Conservation (phyloP, 2,113 vertebrate genomes). For the Sinocyclocheilus maitianheensis region DNA sequence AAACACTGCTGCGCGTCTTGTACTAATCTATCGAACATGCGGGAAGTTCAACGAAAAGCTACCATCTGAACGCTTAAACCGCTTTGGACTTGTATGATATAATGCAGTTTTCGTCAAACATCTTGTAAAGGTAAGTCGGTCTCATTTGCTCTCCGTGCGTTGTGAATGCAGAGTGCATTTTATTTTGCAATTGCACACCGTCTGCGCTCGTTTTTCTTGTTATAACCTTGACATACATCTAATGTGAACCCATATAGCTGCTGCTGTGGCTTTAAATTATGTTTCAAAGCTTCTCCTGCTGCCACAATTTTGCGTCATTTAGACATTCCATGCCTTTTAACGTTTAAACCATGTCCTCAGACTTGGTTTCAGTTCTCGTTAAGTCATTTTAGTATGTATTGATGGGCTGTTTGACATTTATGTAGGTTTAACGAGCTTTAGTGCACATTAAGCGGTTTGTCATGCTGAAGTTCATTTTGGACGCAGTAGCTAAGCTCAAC, state of each 20-base stretch:
- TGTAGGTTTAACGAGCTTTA: neutral
- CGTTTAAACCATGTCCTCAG: neutral
- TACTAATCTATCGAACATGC: neutral
- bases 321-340: neutral
- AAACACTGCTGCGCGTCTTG: neutral
- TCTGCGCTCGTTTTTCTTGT: neutral
- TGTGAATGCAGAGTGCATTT: neutral
- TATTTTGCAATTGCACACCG: neutral
- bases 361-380: neutral
- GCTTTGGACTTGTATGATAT: neutral
- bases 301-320: neutral
- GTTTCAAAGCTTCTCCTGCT: neutral
- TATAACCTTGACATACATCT: neutral
- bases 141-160: neutral
- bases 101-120: slow-evolving; percentile 19
- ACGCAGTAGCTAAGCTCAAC: slow-evolving; percentile 64
- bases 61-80: no score
- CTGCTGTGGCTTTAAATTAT: neutral
- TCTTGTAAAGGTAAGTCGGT: slow-evolving; percentile 30
- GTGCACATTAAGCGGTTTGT: neutral
- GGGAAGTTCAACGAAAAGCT: slow-evolving; percentile 19
- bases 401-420: neutral
- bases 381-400: neutral
- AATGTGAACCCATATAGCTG: no score
- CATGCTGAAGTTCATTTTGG: neutral